A percentile compares a stretch with the other conserved stretches of the same genome.
phyloP scores from a whole-genome alignment of 2,113 vertebrate species.

The Cichladusa arquata region DNA sequence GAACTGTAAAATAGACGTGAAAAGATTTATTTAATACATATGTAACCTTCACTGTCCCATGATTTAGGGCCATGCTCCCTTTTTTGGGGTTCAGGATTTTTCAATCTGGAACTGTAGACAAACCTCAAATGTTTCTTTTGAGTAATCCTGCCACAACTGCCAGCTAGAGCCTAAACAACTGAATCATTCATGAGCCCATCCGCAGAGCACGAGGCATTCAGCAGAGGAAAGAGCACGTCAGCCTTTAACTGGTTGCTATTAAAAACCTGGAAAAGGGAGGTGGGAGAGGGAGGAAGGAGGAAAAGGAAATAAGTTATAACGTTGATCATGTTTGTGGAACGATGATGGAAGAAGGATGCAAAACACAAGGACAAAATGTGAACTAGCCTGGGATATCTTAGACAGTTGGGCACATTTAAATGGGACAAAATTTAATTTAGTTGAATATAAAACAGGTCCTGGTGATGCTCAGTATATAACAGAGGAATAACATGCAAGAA shows the following conservation, averaged over 20 bases:
- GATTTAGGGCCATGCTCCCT: not conserved
- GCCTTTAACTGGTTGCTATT: not conserved
- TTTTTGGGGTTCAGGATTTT: not conserved
- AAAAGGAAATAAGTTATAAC: conserved; percentile 21
- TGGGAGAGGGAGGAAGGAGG: not conserved
- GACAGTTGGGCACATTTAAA: not conserved
- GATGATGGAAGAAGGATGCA: not conserved
- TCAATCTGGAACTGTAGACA: not conserved
- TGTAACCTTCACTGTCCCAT: not conserved
- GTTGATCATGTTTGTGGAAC: not conserved
- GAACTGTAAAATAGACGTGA: not conserved
- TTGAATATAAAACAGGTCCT: not conserved
- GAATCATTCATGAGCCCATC: conserved; percentile 24
- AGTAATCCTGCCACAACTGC: not conserved
- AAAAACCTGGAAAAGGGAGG: not conserved
- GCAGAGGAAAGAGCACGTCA: conserved; percentile 3
- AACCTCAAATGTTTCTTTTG: not conserved
- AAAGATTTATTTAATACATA: not conserved
- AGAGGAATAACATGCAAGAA: not conserved
- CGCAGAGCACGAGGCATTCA: not conserved
- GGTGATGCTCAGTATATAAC: not conserved
- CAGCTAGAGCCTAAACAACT: conserved; percentile 10
- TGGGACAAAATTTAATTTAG: conserved; percentile 37
- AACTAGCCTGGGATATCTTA: not conserved
- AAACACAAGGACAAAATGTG: not conserved